phyloP scores from a whole-genome alignment of 1,140 invertebrate genomes.

The Artemia franciscana region DNA sequence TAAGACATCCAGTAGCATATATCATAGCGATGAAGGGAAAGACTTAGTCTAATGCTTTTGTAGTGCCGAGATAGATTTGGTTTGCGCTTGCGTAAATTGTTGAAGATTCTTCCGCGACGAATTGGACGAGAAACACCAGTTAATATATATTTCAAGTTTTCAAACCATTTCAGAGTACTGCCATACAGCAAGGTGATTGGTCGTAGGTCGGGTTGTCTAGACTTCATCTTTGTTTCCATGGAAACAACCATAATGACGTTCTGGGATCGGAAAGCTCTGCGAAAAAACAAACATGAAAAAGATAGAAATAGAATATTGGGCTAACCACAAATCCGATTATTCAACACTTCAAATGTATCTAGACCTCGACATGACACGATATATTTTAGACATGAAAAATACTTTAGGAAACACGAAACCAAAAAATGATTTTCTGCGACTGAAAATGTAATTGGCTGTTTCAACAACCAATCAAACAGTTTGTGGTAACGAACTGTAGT shows the following conservation, averaged over 20 bases:
- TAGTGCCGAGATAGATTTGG: constrained; percentile 82
- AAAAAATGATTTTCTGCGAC: no score
- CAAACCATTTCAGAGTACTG: constrained; percentile 78
- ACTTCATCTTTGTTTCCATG: constrained; percentile 53
- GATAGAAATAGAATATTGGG: constrained; percentile 73
- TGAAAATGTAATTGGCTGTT: no score
- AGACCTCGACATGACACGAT: constrained; percentile 44
- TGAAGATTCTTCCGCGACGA: constrained; percentile 57
- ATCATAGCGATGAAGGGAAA: constrained; percentile 69
- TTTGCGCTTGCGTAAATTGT: constrained; percentile 55
- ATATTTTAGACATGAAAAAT: no score
- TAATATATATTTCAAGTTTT: constrained; percentile 84
- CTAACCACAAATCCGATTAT: constrained; percentile 90
- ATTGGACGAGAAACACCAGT: constrained; percentile 84
- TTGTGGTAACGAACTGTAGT: no score
- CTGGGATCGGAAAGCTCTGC: constrained; percentile 64
- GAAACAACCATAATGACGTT: constrained; percentile 67
- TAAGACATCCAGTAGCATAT: constrained; percentile 97
- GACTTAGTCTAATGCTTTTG: constrained; percentile 53
- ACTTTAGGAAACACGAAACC: no score
- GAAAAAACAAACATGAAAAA: constrained; percentile 38
- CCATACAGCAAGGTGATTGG: constrained; percentile 66
- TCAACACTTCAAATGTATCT: constrained; percentile 70
- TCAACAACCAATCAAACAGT: no score
- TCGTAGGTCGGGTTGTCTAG: constrained; percentile 15